Percentiles rank a stretch among this genome's conserved stretches.
Evolutionary conservation across 1,140 invertebrate genomes (phyloP).

Genomic region (Leptinotarsa texana): DNA sequence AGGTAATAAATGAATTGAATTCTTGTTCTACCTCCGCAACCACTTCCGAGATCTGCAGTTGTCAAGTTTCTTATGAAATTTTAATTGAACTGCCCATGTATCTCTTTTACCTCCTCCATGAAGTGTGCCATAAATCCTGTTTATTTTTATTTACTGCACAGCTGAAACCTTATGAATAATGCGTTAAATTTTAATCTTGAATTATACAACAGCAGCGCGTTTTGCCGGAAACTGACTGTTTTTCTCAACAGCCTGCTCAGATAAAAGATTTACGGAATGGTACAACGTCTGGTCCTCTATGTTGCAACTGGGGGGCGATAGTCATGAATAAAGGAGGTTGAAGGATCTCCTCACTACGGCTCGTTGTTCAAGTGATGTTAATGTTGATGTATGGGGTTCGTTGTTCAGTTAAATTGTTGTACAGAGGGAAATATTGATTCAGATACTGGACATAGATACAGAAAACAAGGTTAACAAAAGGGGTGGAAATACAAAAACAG

Average conservation of each 20-base stretch:
- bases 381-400: no score
- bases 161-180: slow-evolving; percentile 3
- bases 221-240: background rate
- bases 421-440: no score
- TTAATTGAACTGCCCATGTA: background rate
- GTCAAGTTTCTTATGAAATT: background rate
- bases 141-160: background rate
- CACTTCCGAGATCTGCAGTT: no score
- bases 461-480: no score
- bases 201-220: background rate
- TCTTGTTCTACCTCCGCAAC: no score
- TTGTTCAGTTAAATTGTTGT: no score
- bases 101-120: background rate
- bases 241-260: background rate
- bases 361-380: no score
- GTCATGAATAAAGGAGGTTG: background rate
- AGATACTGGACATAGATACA: no score
- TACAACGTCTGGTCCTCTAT: background rate
- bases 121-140: background rate
- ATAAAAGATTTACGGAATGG: background rate
- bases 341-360: no score
- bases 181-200: slow-evolving; percentile 6
- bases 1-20: no score
- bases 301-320: background rate
- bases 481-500: no score